Base-by-base conservation (phyloP, 2,113 vertebrate genomes). In the Urocitellus parryii region DNA sequence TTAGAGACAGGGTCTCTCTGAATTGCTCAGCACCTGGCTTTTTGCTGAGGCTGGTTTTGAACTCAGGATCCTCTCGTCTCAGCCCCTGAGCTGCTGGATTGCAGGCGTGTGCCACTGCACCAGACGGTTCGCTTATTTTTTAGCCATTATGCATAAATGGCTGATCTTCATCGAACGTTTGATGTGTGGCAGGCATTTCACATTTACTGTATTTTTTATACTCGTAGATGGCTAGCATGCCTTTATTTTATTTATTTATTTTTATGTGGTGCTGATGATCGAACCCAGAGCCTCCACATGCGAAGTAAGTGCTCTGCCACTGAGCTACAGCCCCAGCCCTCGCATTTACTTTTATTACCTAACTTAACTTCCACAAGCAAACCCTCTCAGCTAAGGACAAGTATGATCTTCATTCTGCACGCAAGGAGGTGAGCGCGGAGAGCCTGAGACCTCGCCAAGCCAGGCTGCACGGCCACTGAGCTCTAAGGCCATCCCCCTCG, bases 401-500 rank as follows among this genome's bases (percentile, higher is more conserved):
- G 39, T 17, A 13, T 37, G 2, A 5, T 17, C 80, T 32, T 77
- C 68, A 42, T 45, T 48, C 25, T 16, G 25, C 4, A 37, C 56
- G 58, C 7, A 65, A 80, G 42, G 45, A 51, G 27, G 22, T 39
- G 24, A 17, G 20, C 4, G 9, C 42, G 22, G 27, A 67, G 27
- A 58, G 51, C 6, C 73, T 22, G 5, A n/a, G 37, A 56, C 10
- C 81, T 77, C 22, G 18, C 65, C 42, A 18, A 37, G 37, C 72
- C 53, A 7, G 68, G 65, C 25, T 67, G 53, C 29, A 5, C 22
- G 65, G 79, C 45, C 9, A 45, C 78, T 16, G 67, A 34, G 67
- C 67, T 20, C 51, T 3, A 8, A 24, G n/a, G 0, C 58, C 11
- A 0, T 20, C 32, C 79, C 0, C 25, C 0, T 34, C 9, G 6